Base-by-base conservation (phyloP, 2,888 invertebrate species). In the Steromphala cineraria region DNA sequence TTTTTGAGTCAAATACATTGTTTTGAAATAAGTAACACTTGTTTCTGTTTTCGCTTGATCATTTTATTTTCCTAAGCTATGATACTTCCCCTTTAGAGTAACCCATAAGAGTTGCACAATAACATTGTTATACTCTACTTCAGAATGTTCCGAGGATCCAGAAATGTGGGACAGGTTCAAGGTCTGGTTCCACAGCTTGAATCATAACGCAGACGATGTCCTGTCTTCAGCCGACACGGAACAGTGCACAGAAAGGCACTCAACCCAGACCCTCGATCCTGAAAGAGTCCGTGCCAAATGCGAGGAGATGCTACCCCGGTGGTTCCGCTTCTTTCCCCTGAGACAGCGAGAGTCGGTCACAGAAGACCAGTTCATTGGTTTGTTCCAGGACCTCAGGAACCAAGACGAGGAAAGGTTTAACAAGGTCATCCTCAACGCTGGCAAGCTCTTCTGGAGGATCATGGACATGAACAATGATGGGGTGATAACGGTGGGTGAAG, bases 161-260 rank as follows among this genome's bases (percentile, higher is more conserved):
- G 81, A 56, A 75, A 79, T 21, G 75, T 21, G 52, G 67, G 15
- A 85, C 62, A 62, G 62, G 78, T 74, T 84, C 85, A 36, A 78
- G 71, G 40, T 81, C 79, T 62, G 81, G 85, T 13, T 62, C 24
- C 62, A 62, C 62, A 17, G 28, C 19, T n/a, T 62, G 62, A 28
- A 62, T 13, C 62, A 62, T 17, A 62, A 62, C 17, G 15, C 4
- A 13, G 62, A 62, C 24, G 28, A 62, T 7, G 8, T 62, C 4
- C 24, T 62, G 1, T 62, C 62, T 17, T 15, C 28, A 21, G 62
- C 24, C 15, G 62, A 62, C 10, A 62, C 17, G 28, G 62, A 5
- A 24, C 0, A 8, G 28, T 62, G 62, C 17, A 62, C 21, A 15
- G 62, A 24, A 24, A 62, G 24, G 28, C 62, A 62, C 62, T 4